A percentile compares a stretch with the other conserved stretches of the same genome.
Evolutionary conservation across 2,113 vertebrate genomes (phyloP).

Genomic region (Sylvilagus bachmani): DNA sequence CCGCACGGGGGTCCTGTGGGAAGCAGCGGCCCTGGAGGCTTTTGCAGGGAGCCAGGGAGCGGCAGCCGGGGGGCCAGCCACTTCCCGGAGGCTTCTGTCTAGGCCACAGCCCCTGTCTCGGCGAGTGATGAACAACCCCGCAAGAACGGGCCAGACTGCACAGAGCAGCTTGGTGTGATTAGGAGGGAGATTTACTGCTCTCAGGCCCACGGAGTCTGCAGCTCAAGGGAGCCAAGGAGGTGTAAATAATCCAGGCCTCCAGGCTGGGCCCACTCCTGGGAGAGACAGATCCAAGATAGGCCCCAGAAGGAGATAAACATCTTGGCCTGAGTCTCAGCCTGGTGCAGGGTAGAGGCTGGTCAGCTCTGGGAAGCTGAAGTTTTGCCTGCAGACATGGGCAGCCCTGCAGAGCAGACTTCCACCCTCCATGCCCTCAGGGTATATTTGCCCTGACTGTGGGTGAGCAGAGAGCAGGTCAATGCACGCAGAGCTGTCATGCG

Average conservation of each 20-base stretch:
- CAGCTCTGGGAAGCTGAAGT: not conserved
- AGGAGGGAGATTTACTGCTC: slow-evolving; percentile 80
- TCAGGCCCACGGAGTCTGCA: slow-evolving; percentile 63
- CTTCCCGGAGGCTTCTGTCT: slow-evolving; percentile 73
- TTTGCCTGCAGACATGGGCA: not conserved
- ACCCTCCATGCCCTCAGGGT: not conserved
- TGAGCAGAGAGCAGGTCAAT: not conserved
- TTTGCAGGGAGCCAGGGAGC: slow-evolving; percentile 45
- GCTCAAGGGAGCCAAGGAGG: slow-evolving; percentile 69
- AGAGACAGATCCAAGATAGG: slow-evolving; percentile 63
- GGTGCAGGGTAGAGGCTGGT: not conserved
- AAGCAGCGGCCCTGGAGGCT: not conserved
- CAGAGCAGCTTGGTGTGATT: slow-evolving; percentile 71
- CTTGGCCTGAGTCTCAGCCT: slow-evolving; percentile 21
- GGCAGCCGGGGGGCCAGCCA: slow-evolving; percentile 6
- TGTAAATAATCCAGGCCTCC: slow-evolving; percentile 82
- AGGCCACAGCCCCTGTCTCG: slow-evolving; percentile 67
- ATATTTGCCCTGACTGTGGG: not conserved
- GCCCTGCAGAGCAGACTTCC: not conserved
- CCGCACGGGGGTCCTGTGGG: not conserved
- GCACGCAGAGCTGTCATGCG: not conserved
- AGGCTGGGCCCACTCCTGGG: slow-evolving; percentile 55
- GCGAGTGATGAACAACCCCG: slow-evolving; percentile 70
- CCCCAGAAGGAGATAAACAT: slow-evolving; percentile 65
- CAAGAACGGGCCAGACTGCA: slow-evolving; percentile 71